Base-by-base conservation (phyloP, 2,797 vertebrate genomes). In the Neoniphon sammara region DNA sequence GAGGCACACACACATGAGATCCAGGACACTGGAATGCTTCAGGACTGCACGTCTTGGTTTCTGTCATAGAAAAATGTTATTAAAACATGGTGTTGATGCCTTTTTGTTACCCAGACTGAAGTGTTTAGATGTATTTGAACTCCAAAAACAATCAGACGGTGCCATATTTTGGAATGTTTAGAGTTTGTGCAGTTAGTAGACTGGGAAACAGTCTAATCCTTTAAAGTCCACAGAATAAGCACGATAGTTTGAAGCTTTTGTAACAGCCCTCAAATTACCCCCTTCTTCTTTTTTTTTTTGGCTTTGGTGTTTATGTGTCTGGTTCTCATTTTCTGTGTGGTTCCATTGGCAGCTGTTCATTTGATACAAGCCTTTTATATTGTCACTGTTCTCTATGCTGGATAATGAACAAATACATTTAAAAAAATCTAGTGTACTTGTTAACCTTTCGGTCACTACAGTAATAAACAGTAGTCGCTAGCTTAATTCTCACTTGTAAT, bases 21-120 rank as follows among this genome's bases (percentile, higher is more conserved):
- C 94, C 96, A 1, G 95, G 94, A 83, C 98, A 99, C 73, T 95
- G 96, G 91, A 98, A 99, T 0, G 95, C 93, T 18, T 95, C 94
- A 0, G 94, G 91, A 15, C 95, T 95, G 82, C 98, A 99, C 2
- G 97, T 99, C 84, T 96, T 93, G 0, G 93, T 92, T 70, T 95
- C 97, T 98, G 91, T 11, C 76, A 70, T 2, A 2, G 18, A 77
- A 50, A 58, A 14, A 70, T 0, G 2, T 74, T 12, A 17, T n/a
- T 73, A 7, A 52, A 55, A n/a, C 0, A n/a, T 42, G 2, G 36
- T 23, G 64, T 52, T 44, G 30, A 61, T 14, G 5, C 0, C 25
- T n/a, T 59, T 62, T 0, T 20, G 36, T n/a, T 54, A 25, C 53
- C 23, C 23, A 9, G 12, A 23, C 17, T 6, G 27, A 2, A 7